A percentile compares a stretch with the other conserved stretches of the same genome.
phyloP scores from a whole-genome alignment of 1,140 invertebrate species.

The Akabosia matsudoensis region DNA sequence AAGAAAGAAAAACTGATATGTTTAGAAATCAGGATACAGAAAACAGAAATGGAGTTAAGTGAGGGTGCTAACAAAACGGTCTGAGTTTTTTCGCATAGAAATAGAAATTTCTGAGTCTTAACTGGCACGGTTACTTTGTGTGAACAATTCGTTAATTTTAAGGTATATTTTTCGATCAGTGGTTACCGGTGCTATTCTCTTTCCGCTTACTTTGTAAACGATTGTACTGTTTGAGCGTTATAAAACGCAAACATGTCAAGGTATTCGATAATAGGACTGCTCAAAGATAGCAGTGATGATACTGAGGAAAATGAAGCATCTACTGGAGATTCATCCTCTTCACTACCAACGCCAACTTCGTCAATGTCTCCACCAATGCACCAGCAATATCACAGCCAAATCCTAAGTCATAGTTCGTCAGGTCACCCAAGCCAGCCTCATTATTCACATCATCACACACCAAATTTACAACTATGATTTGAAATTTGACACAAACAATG shows the following conservation, averaged over 20 bases:
- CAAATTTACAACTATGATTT: background rate
- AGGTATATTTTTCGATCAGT: no score
- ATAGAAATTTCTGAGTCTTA: no score
- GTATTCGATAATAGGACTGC: slow-evolving; percentile 27
- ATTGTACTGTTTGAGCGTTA: no score
- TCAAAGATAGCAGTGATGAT: background rate
- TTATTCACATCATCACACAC: background rate
- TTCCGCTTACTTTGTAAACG: no score
- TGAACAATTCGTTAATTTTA: no score
- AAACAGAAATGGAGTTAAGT: no score
- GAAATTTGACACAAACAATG: background rate
- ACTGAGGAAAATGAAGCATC: background rate
- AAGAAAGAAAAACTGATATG: background rate
- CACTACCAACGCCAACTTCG: background rate
- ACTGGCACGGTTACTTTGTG: no score
- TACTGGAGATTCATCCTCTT: background rate
- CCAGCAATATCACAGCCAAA: background rate
- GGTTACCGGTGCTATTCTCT: no score
- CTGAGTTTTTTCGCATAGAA: no score
- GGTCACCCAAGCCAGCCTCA: background rate
- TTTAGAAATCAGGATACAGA: no score
- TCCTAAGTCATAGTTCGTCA: background rate
- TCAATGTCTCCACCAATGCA: background rate
- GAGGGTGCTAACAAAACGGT: no score
- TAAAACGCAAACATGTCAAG: slow-evolving; percentile 23